phyloP scores from a whole-genome alignment of 2,113 vertebrate species.

The Pelobates fuscus region DNA sequence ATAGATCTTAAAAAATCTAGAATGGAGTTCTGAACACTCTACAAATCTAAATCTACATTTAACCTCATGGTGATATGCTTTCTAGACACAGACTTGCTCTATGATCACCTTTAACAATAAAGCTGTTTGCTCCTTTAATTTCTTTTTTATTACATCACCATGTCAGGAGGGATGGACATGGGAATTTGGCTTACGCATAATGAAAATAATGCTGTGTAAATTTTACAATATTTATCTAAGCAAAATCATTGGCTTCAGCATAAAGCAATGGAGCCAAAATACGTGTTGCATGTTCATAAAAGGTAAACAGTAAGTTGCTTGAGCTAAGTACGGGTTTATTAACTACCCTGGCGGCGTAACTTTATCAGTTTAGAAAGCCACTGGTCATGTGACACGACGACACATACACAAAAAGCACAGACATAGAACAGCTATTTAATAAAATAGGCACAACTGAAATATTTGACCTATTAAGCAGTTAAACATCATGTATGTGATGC shows the following conservation, averaged over 20 bases:
- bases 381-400: neutral
- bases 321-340: neutral
- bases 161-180: conserved; percentile 1
- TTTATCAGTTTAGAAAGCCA: neutral
- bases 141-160: neutral
- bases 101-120: neutral
- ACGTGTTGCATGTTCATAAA: neutral
- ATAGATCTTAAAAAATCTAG: too few species aligned
- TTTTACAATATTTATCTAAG: conserved; percentile 21
- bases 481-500: too few species aligned
- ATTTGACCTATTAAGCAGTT: too few species aligned
- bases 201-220: conserved; percentile 21
- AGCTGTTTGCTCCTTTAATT: neutral
- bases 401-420: too few species aligned
- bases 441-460: too few species aligned
- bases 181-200: conserved; percentile 1
- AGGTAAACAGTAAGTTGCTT: neutral
- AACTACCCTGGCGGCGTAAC: neutral
- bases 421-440: too few species aligned
- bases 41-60: too few species aligned
- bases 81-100: neutral
- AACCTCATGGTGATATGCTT: too few species aligned
- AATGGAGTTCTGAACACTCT: too few species aligned
- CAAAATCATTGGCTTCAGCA: conserved; percentile 11
- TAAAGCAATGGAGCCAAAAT: neutral